Percentiles rank a stretch among this genome's conserved stretches.
Conservation (phyloP, 1,140 invertebrate genomes). For the Eciton burchellii region DNA sequence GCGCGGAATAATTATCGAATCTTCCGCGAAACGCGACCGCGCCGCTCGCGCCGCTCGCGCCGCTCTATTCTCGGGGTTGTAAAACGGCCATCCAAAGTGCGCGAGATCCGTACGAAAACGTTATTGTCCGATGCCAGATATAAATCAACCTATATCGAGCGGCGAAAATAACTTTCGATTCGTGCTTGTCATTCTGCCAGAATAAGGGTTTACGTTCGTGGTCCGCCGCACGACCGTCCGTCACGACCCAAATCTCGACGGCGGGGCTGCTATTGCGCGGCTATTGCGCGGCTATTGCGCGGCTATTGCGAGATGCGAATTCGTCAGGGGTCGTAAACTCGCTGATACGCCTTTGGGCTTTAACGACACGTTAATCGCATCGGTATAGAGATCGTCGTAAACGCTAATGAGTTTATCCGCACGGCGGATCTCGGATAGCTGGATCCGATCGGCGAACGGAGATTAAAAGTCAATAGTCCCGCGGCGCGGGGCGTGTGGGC, state of each 20-base stretch:
- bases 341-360: conserved; percentile 69
- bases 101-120: conserved; percentile 49
- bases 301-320: conserved; percentile 62
- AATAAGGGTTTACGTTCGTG: conserved; percentile 69
- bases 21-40: conserved; percentile 62
- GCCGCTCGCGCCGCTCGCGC: conserved; percentile 48
- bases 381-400: conserved; percentile 63
- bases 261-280: conserved; percentile 14
- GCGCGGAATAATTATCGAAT: conserved; percentile 62
- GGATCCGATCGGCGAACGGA: no score
- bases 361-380: conserved; percentile 73
- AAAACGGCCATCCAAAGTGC: conserved; percentile 65
- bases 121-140: conserved; percentile 72
- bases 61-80: conserved; percentile 65
- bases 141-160: conserved; percentile 70
- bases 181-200: conserved; percentile 72
- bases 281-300: conserved; percentile 22
- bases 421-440: not conserved
- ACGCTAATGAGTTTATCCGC: conserved; percentile 65
- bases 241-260: conserved; percentile 67
- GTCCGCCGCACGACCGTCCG: conserved; percentile 36
- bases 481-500: no score
- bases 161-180: conserved; percentile 71
- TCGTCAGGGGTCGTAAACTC: conserved; percentile 75
- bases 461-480: not conserved